These are phyloP conservation scores for Malaclemys terrapin DNA, from an alignment of 2,113 vertebrate species.

Conservation along the genomic window DNA sequence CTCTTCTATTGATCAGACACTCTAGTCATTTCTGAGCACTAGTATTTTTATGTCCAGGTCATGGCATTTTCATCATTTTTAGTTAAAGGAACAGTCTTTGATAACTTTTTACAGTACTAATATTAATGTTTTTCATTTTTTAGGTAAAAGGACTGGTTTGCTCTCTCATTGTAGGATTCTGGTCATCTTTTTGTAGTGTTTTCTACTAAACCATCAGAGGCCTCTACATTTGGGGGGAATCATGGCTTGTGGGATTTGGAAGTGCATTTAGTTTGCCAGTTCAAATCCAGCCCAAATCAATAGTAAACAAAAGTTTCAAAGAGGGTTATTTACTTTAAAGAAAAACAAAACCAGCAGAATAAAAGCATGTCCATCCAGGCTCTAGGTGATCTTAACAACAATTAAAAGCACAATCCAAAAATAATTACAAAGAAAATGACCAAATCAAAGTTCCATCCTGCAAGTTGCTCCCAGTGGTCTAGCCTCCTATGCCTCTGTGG, in stretches of 20 bases:
- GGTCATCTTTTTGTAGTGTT: not conserved
- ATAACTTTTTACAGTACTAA: no score
- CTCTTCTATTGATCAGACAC: not conserved
- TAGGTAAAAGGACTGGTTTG: not conserved
- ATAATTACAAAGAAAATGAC: not conserved
- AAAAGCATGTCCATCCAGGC: not conserved
- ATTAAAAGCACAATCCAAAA: no score
- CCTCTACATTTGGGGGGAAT: not conserved
- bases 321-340: not conserved
- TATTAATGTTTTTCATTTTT: not conserved
- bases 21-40: not conserved
- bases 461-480: not conserved
- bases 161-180: not conserved
- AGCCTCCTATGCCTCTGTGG: no score
- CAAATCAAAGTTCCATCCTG: not conserved
- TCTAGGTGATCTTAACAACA: not conserved
- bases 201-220: not conserved
- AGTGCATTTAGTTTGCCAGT: not conserved
- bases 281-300: not conserved
- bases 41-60: not conserved
- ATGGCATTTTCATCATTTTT: not conserved
- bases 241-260: not conserved
- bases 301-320: not conserved
- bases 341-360: not conserved
- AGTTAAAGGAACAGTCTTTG: not conserved